Evolutionary conservation across 2,113 vertebrate species (phyloP), one percentile per base, ranked within the genome.

Genomic region (Equus przewalskii): DNA sequence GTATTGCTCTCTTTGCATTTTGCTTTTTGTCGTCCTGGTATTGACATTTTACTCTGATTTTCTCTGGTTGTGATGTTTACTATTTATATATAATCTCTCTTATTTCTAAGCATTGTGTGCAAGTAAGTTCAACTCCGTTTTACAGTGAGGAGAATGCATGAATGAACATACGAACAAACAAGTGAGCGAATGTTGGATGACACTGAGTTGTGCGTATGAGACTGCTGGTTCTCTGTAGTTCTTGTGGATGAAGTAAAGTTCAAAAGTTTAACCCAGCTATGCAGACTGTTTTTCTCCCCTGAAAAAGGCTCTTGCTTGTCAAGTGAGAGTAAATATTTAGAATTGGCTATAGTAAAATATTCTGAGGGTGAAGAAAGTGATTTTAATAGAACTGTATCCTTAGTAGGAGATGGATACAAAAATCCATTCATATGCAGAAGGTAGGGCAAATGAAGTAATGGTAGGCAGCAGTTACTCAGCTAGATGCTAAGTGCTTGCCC

Each of bases 291-390:
- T 97, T 97, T 95, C 75, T 97, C 89, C 64, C 75, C 95, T 94
- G 92, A 26, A 91, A 95, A 95, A 93, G 56, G 28, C 33, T 67
- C 65, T 95, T 89, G 33, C 83, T 96, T 98, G 92, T 96, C 91
- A 97, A 70, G 9, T 69, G 75, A 92, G 16, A 89, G 80, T 96
- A 97, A 97, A 97, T 97, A 97, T 98, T 98, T 98, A 79, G 67
- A 90, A 46, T 94, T 97, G 92, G 75, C 83, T 89, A 51, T 75
- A 82, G 79, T 58, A 95, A 89, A 93, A 87, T 97, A 80, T 97
- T 96, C 56, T 76, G 46, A 65, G 46, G 70, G 46, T 97, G 80
- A 97, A 96, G 76, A 97, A 97, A 97, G 91, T 95, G 7, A 92
- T 96, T 97, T 96, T 96, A 95, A 92, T 97, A 97, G 75, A 96